Base-by-base conservation (phyloP, 2,113 vertebrate species). In the Notiomystis cincta region DNA sequence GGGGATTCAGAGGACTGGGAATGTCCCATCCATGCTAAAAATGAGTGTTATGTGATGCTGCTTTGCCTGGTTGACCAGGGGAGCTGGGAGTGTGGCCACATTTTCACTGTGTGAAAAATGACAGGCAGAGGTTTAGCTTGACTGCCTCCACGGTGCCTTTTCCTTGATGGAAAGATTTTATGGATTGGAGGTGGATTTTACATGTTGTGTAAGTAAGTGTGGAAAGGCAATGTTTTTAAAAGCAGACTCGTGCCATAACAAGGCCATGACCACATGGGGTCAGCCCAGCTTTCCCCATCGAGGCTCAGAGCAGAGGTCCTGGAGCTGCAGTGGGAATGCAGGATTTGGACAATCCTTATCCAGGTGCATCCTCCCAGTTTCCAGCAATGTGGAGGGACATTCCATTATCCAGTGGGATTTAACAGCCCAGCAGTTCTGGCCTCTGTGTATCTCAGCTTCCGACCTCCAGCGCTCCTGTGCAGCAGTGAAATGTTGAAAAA, bases 11-110 rank as follows among this genome's bases (percentile, higher is more conserved):
- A 64, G 31, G n/a, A 16, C 9, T 20, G 30, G 57, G 24, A 82
- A 70, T 28, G 20, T 48, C 65, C 42, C n/a, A 28, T 54, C 47
- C 12, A 0, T 14, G 50, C 28, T 82, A 10, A 67, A 81, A 65
- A 54, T 13, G 1, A 62, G 15, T 33, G 4, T 23, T 1, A 0
- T 8, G 1, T 51, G 38, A 38, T 1, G 0, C 35, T 13, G 17
- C 19, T 64, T 67, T 47, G 30, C 3, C 31, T 72, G 61, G 11
- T 37, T 31, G 40, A 73, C 14, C 4, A 13, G 75, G 27, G 33
- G 19, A 42, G 3, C 5, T 5, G 23, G 6, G 58, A 76, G 16
- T 0, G 14, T 2, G 5, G 58, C 6, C 7, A 4, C 14, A 1
- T 64, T 91, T 53, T 62, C 14, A 4, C 6, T 5, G 44, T 0